Evolutionary conservation across 2,888 invertebrate species (phyloP).

Genomic region (Callyntrura sp.): DNA sequence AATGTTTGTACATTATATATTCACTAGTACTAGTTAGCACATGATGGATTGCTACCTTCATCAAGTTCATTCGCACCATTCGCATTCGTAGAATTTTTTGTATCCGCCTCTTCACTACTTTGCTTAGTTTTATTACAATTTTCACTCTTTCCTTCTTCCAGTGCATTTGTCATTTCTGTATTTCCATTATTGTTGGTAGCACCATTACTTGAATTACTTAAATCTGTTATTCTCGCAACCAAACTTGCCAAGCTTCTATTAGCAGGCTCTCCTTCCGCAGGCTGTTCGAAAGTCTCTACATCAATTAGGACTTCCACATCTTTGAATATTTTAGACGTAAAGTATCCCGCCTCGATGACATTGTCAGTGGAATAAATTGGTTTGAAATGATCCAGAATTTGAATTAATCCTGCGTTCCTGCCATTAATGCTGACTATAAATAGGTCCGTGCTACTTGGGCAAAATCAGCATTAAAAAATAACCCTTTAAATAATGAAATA

Average conservation of each 20-base stretch:
- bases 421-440: slow-evolving; percentile 54
- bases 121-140: not conserved
- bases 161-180: too few relatives aligned
- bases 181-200: not conserved
- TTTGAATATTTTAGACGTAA: slow-evolving; percentile 63
- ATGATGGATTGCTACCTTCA: too few relatives aligned
- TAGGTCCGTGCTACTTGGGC: slow-evolving; percentile 53
- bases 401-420: slow-evolving; percentile 23
- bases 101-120: not conserved
- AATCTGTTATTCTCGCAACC: not conserved
- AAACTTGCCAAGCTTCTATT: slow-evolving; percentile 39
- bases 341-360: slow-evolving; percentile 53
- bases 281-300: slow-evolving; percentile 48
- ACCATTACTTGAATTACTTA: not conserved
- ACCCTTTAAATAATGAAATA: not conserved
- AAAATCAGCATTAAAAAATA: not conserved
- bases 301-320: slow-evolving; percentile 69
- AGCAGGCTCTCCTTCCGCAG: not conserved
- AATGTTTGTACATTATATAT: too few relatives aligned
- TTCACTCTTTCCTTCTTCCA: not conserved
- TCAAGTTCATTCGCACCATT: too few relatives aligned
- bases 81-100: too few relatives aligned
- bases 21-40: too few relatives aligned
- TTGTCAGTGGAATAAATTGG: slow-evolving; percentile 52
- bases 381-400: slow-evolving; percentile 40